These are phyloP conservation scores for Caenorhabditis panamensis DNA, from an alignment of 2,888 invertebrate species.

Conservation along the genomic window DNA sequence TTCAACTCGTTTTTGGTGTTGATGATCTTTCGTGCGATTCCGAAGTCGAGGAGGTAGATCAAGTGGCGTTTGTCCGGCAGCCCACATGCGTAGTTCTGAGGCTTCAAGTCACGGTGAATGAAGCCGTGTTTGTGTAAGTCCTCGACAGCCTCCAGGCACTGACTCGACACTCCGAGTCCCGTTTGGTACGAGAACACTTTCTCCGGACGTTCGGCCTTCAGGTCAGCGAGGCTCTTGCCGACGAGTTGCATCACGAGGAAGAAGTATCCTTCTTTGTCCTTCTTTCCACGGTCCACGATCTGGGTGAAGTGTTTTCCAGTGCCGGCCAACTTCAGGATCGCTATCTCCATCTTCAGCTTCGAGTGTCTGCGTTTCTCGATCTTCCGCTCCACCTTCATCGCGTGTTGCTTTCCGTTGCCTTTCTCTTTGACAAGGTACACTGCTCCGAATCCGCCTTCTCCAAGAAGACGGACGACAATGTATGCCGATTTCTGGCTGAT, in stretches of 20 bases:
- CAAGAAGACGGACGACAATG: slow-evolving; percentile 67
- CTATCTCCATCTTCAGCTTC: slow-evolving; percentile 78
- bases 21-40: slow-evolving; percentile 72
- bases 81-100: slow-evolving; percentile 75
- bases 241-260: slow-evolving; percentile 77
- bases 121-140: slow-evolving; percentile 77
- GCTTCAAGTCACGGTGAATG: slow-evolving; percentile 77
- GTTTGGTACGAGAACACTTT: slow-evolving; percentile 71
- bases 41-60: slow-evolving; percentile 78
- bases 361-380: slow-evolving; percentile 70
- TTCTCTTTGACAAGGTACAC: slow-evolving; percentile 68
- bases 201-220: slow-evolving; percentile 66
- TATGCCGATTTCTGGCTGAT: slow-evolving; percentile 62
- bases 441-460: slow-evolving; percentile 76
- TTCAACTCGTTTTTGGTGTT: slow-evolving; percentile 72
- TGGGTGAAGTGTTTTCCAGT: slow-evolving; percentile 71
- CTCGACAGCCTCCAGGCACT: slow-evolving; percentile 77
- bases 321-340: slow-evolving; percentile 72
- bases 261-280: slow-evolving; percentile 66
- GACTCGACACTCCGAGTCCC: slow-evolving; percentile 69
- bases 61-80: slow-evolving; percentile 51
- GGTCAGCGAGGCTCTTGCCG: slow-evolving; percentile 71
- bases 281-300: slow-evolving; percentile 74
- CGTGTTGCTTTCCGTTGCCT: slow-evolving; percentile 62
- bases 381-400: slow-evolving; percentile 79